Evolutionary conservation across 2,797 vertebrate genomes (phyloP).

Genomic region (Muraenolepis orangiensis): DNA sequence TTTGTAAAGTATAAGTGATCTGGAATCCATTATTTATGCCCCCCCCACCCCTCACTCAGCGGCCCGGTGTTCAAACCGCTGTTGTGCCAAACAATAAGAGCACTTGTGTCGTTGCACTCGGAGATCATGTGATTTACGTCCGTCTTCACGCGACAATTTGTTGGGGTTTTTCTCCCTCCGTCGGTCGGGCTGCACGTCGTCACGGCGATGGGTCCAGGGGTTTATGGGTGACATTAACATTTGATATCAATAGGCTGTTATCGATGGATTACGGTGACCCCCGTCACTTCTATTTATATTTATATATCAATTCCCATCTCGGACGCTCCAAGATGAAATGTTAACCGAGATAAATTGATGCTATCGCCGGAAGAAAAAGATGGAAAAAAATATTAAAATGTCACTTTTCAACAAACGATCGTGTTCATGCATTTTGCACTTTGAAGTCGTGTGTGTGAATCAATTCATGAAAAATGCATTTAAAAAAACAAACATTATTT

Average conservation of each 20-base stretch:
- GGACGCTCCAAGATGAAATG: slow-evolving; percentile 60
- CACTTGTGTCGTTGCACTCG: slow-evolving; percentile 58
- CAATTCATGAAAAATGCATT: neutral
- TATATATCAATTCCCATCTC: too few relatives aligned
- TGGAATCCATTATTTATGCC: slow-evolving; percentile 79
- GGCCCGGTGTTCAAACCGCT: slow-evolving; percentile 51
- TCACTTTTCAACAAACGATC: slow-evolving; percentile 21
- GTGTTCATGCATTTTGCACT: neutral
- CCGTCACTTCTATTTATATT: too few relatives aligned
- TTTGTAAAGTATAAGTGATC: slow-evolving; percentile 77
- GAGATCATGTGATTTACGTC: slow-evolving; percentile 73
- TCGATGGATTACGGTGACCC: slow-evolving; percentile 55
- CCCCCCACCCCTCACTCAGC: slow-evolving; percentile 67
- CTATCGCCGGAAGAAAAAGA: slow-evolving; percentile 39
- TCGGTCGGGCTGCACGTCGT: slow-evolving; percentile 22
- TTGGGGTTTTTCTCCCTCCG: too few relatives aligned
- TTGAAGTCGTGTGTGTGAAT: neutral
- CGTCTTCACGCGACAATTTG: too few relatives aligned
- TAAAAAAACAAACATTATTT: too few relatives aligned
- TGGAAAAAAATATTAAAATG: slow-evolving; percentile 44
- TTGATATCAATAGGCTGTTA: slow-evolving; percentile 66
- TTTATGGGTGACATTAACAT: slow-evolving; percentile 71
- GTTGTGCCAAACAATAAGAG: slow-evolving; percentile 72
- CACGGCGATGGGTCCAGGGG: slow-evolving; percentile 51
- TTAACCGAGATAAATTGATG: slow-evolving; percentile 49